Evolutionary conservation across 2,888 invertebrate genomes (phyloP), one percentile per base, ranked within the genome.

Genomic region (Eupithecia subfuscata): DNA sequence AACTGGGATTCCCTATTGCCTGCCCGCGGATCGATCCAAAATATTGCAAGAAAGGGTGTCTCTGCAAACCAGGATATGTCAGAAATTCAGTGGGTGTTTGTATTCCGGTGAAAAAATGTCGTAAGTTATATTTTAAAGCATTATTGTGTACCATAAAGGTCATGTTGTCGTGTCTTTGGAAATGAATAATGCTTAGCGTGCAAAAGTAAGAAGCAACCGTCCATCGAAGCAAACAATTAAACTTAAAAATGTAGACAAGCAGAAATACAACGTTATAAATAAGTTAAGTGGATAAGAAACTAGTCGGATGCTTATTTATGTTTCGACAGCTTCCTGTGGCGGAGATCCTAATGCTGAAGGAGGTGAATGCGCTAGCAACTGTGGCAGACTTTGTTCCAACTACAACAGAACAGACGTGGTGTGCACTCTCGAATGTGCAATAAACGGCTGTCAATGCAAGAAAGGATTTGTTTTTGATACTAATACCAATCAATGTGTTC

Each of bases 31-130:
- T 83, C 2, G 77, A 79, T 56, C 78, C 81, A 0, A 67, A 43
- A 4, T 40, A 74, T 30, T 87, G 85, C 52, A 78, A 72, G 34
- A 79, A 80, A 22, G 86, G 83, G 45, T 87, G 87, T 69, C n/a
- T 82, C 11, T 87, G 86, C 72, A 75, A 77, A 72, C n/a, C 71
- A 6, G 85, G 82, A 0, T 86, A 78, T 2, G 67, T 80, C 7
- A 82, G 83, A 48, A 78, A 80, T 30, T 4, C 74, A 0, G 75
- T 83, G 4, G 85, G 85, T 1, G 74, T 64, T 22, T 88, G 88
- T 72, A 82, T 88, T 48, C 84, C 83, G 1, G 64, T 64, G n/a
- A 56, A 76, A 11, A 34, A 84, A 69, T 87, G 86, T 69, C 84
- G 84, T 84, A 78, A 83, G 83, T 78, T 74, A 16, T 9, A 30